Conservation (phyloP, 2,888 invertebrate genomes). For the Amorpha juglandis region DNA sequence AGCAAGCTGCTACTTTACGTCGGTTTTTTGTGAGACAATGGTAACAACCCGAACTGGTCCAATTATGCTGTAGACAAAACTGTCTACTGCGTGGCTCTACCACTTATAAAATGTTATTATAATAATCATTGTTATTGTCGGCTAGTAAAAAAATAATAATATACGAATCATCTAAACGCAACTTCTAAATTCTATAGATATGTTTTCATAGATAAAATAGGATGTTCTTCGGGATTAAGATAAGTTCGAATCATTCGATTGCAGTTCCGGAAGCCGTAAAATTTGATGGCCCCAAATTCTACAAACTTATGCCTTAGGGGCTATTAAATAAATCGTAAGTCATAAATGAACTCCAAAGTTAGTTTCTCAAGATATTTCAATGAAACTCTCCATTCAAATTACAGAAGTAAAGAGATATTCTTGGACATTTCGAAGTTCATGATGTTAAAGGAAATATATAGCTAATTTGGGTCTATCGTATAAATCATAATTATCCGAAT, state of each 20-base stretch:
- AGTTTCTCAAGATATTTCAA: slow-evolving; percentile 8
- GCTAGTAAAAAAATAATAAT: too few relatives aligned
- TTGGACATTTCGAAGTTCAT: slow-evolving; percentile 12
- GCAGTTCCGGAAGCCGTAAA: not conserved
- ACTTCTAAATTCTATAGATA: not conserved
- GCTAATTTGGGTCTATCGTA: slow-evolving; percentile 24
- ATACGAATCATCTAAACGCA: too few relatives aligned
- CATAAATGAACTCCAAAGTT: slow-evolving; percentile 14
- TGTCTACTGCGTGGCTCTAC: too few relatives aligned
- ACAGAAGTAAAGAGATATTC: slow-evolving; percentile 17
- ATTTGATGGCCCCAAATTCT: not conserved
- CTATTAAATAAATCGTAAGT: slow-evolving; percentile 1
- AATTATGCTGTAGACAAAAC: too few relatives aligned
- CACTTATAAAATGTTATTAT: too few relatives aligned
- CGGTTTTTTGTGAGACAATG: too few relatives aligned
- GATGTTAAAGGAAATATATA: slow-evolving; percentile 15
- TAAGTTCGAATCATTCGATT: too few relatives aligned
- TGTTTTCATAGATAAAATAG: not conserved
- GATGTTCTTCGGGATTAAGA: not conserved
- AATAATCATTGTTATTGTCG: too few relatives aligned
- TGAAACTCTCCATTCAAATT: not conserved
- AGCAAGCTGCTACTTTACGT: too few relatives aligned
- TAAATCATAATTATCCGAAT: slow-evolving; percentile 30
- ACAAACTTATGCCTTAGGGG: not conserved
- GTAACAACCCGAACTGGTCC: too few relatives aligned